Evolutionary conservation across 2,888 invertebrate genomes (phyloP), one percentile per base, ranked within the genome.

Genomic region (Pycnomerus fuliginosus): DNA sequence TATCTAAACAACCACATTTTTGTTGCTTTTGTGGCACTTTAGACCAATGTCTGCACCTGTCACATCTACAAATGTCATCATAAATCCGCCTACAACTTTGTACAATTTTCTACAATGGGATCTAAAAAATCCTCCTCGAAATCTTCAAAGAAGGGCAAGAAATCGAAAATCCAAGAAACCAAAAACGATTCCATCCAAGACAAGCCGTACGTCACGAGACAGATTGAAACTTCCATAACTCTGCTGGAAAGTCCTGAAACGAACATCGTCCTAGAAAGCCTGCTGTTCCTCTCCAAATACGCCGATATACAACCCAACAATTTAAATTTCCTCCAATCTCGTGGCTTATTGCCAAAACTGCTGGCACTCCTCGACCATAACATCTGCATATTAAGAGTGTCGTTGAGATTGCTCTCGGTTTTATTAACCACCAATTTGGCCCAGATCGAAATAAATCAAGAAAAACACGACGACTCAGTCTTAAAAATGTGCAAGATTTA

Each of bases 261-360:
- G 25, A 57, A 56, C 30, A 46, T 67, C 3, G 61, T 65, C 3
- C 37, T 63, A 8, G 67, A 67, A 52, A 48, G 64, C 1, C 51
- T 65, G 25, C 44, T 64, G 23, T 65, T 64, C 40, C 33, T 65
- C 20, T 65, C 64, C 3, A 64, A 64, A 53, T 65, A 64, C 48
- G 61, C 59, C 1, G 63, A 65, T 45, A 47, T 60, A 12, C 52
- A 60, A 16, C 44, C 49, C 12, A 60, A 59, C 30, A 64, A 65
- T 37, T 37, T 63, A 27, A 49, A 45, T 15, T 53, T 50, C 34
- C 43, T 65, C 2, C 56, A 61, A 14, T 52, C 55, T 24, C 53
- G 42, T 17, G 62, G 61, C 11, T 34, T 64, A n/a, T 30, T 65
- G 23, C 44, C 51, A 14, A 63, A 61, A 40, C 43, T 65, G 13